A percentile compares a stretch with the other conserved stretches of the same genome.
phyloP scores from a whole-genome alignment of 2,888 invertebrate genomes.

The Lepeophtheirus nordmannii region DNA sequence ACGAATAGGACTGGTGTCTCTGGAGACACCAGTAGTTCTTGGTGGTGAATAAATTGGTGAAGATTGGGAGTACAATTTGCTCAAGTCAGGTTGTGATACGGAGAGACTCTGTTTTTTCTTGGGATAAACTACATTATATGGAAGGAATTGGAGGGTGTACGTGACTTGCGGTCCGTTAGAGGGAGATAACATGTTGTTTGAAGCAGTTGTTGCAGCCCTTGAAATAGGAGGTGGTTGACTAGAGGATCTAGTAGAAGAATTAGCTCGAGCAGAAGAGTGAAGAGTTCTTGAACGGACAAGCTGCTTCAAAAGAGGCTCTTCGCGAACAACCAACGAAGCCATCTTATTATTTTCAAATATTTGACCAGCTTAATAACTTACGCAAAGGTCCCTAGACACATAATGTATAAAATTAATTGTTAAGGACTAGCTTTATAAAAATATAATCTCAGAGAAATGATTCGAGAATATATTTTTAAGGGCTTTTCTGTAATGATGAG shows the following conservation, averaged over 20 bases:
- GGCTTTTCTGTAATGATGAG: too few relatives aligned
- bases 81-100: slow-evolving; percentile 15
- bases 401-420: too few relatives aligned
- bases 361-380: too few relatives aligned
- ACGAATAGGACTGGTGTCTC: not conserved
- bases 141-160: not conserved
- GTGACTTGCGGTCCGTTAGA: not conserved
- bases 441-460: too few relatives aligned
- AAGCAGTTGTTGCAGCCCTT: not conserved
- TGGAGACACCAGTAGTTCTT: too few relatives aligned
- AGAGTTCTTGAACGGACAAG: slow-evolving; percentile 17
- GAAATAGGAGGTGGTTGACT: slow-evolving; percentile 14
- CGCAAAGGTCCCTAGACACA: too few relatives aligned
- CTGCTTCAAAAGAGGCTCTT: slow-evolving; percentile 19
- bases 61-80: not conserved
- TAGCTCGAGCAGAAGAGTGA: not conserved
- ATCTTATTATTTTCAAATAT: not conserved
- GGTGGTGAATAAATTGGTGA: too few relatives aligned
- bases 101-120: not conserved
- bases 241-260: not conserved
- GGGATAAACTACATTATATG: not conserved
- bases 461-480: too few relatives aligned
- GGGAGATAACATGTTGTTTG: not conserved
- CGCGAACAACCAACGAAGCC: slow-evolving; percentile 8
- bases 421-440: too few relatives aligned